Evolutionary conservation across 2,797 vertebrate species (phyloP).

Genomic region (Gallinago solitaria): DNA sequence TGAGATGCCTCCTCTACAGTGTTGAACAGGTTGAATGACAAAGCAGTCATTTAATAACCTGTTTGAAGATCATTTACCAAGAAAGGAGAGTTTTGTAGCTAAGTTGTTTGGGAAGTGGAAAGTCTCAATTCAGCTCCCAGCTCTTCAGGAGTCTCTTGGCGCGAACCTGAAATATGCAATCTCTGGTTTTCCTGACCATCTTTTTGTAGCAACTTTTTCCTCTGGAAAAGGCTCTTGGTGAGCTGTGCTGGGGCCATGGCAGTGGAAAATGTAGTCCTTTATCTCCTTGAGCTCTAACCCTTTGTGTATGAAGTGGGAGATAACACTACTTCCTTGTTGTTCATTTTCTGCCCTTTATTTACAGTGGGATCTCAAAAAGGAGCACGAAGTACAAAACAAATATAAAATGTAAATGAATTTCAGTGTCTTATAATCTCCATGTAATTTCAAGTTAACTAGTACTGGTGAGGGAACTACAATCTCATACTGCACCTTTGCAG

Average conservation of each 20-base stretch:
- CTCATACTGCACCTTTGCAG: not conserved
- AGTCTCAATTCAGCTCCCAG: not conserved
- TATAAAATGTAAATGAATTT: not conserved
- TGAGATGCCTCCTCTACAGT: not conserved
- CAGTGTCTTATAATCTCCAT: not conserved
- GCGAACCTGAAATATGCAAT: not conserved
- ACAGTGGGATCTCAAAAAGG: not conserved
- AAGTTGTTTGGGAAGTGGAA: not conserved
- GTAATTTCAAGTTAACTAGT: not conserved
- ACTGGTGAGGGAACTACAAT: not conserved
- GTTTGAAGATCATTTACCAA: constrained; percentile 13
- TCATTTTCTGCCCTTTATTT: not conserved
- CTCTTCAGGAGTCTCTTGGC: not conserved
- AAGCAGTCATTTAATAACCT: constrained; percentile 35
- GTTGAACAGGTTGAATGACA: constrained; percentile 42
- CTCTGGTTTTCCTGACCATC: not conserved
- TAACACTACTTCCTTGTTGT: not conserved
- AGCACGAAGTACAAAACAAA: not conserved
- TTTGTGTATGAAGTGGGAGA: not conserved
- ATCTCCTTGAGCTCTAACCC: not conserved
- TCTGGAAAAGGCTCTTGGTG: not conserved
- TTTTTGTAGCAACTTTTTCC: not conserved
- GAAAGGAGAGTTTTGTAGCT: not conserved
- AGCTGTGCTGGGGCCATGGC: not conserved
- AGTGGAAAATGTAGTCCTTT: not conserved